Base-by-base conservation (phyloP, 2,888 invertebrate genomes). In the Philereme vetulata region DNA sequence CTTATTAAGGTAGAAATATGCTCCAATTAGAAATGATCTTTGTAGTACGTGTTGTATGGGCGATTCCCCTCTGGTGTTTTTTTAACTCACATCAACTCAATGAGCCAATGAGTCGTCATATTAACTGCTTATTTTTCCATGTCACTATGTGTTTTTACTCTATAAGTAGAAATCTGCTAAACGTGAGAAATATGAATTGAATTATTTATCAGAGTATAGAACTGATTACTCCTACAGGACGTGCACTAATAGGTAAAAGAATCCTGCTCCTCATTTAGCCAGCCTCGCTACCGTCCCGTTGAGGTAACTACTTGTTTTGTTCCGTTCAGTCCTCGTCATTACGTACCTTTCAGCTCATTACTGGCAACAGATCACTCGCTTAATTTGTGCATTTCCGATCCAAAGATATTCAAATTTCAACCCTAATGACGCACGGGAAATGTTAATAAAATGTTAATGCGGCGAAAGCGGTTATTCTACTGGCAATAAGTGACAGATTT, bases 351-450 rank as follows among this genome's bases (percentile, higher is more conserved):
- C 86, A 85, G 86, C 90, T 90, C 90, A 91, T 91, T 91, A 91
- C 89, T 78, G 80, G 81, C 83, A 83, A 88, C 88, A 88, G 89
- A 90, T 90, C 90, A 90, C 88, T 82, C 86, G 89, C 88, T 91
- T 91, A 92, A 92, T 91, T 91, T 90, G 89, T 90, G 90, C 91
- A 91, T 90, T 91, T 92, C 90, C 90, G 91, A 90, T 90, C 87
- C 80, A 82, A 84, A 84, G 91, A 92, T 91, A 91, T 92, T 92
- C 90, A 92, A 92, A 91, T 91, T 85, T 85, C 80, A 85, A 86
- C 90, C 84, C 86, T 92, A 92, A 92, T 92, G 90, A 89, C 85
- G 85, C 80, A 82, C 80, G 85, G 85, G 86, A 89, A 90, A 91
- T 91, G 91, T 90, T 91, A 90, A 90, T 91, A 90, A 90, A 90